These are phyloP conservation scores for Novumbra hubbsi DNA, from an alignment of 2,797 vertebrate species.

Conservation along the genomic window DNA sequence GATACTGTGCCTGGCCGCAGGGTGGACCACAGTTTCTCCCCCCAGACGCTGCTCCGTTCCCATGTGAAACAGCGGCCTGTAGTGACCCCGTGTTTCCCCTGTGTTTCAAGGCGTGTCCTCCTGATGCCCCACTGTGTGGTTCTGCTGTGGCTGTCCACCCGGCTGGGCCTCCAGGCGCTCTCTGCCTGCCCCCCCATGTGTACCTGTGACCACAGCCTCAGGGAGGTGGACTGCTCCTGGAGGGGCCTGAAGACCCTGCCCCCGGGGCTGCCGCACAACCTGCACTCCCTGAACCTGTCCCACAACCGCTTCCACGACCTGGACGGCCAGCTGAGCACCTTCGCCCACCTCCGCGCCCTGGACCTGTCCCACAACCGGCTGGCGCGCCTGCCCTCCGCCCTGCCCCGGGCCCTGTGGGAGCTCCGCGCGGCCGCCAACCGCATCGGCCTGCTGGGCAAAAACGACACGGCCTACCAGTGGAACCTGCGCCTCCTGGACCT, in stretches of 20 bases:
- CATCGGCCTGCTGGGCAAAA: slow-evolving; percentile 87
- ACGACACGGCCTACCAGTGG: slow-evolving; percentile 94
- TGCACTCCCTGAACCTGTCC: slow-evolving; percentile 89
- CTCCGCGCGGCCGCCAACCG: slow-evolving; percentile 84
- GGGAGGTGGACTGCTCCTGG: slow-evolving; percentile 91
- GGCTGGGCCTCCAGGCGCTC: slow-evolving; percentile 62
- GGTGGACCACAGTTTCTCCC: background rate
- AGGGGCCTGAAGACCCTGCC: slow-evolving; percentile 85
- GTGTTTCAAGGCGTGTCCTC: slow-evolving; percentile 50
- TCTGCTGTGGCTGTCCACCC: slow-evolving; percentile 72
- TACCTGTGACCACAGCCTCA: slow-evolving; percentile 83
- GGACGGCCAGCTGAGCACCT: slow-evolving; percentile 79
- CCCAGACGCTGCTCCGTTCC: background rate
- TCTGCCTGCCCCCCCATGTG: slow-evolving; percentile 85
- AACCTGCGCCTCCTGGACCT: slow-evolving; percentile 88
- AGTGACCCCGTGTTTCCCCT: background rate
- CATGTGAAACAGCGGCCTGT: background rate
- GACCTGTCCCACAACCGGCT: slow-evolving; percentile 91
- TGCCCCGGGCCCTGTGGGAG: slow-evolving; percentile 93
- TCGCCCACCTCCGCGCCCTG: slow-evolving; percentile 86
- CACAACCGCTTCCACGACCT: slow-evolving; percentile 86
- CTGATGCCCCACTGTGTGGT: slow-evolving; percentile 38
- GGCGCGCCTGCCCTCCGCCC: slow-evolving; percentile 76
- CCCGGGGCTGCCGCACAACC: slow-evolving; percentile 85
- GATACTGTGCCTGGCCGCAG: background rate